A percentile compares a stretch with the other conserved stretches of the same genome.
phyloP scores from a whole-genome alignment of 2,113 vertebrate genomes.

The Oryzias melastigma region DNA sequence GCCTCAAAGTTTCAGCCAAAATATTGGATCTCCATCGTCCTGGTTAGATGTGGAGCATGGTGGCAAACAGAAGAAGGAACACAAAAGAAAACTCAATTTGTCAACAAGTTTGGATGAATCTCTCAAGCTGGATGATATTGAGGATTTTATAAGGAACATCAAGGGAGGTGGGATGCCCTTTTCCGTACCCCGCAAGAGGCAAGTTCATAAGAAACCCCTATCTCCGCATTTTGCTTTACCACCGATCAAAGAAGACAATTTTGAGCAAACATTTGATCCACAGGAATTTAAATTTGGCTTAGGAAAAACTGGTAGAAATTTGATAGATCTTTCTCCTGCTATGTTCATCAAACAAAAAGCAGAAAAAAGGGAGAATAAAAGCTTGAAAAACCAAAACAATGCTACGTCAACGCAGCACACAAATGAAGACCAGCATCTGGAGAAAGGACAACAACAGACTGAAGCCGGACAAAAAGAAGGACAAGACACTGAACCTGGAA shows the following conservation, averaged over 20 bases:
- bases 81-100: conserved; percentile 56
- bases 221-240: conserved; percentile 85
- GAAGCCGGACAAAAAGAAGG: conserved; percentile 26
- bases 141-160: conserved; percentile 88
- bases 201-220: conserved; percentile 77
- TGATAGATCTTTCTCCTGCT: conserved; percentile 76
- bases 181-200: conserved; percentile 86
- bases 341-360: conserved; percentile 83
- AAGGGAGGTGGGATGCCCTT: conserved; percentile 85
- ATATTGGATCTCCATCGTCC: conserved; percentile 53
- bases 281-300: conserved; percentile 86
- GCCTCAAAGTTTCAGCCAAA: conserved; percentile 36
- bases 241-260: conserved; percentile 87
- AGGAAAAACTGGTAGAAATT: conserved; percentile 73
- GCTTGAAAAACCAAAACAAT: conserved; percentile 76
- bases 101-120: conserved; percentile 78
- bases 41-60: conserved; percentile 70
- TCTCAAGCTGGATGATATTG: conserved; percentile 82
- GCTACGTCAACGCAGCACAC: conserved; percentile 42
- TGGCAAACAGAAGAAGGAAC: conserved; percentile 51
- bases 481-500: conserved; percentile 46
- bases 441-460: conserved; percentile 14
- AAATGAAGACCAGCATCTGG: conserved; percentile 58
- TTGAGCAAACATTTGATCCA: conserved; percentile 89
- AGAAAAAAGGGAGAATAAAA: conserved; percentile 72